A percentile compares a stretch with the other conserved stretches of the same genome.
phyloP scores from a whole-genome alignment of 2,113 vertebrate species.

The Cheirogaleus medius region DNA sequence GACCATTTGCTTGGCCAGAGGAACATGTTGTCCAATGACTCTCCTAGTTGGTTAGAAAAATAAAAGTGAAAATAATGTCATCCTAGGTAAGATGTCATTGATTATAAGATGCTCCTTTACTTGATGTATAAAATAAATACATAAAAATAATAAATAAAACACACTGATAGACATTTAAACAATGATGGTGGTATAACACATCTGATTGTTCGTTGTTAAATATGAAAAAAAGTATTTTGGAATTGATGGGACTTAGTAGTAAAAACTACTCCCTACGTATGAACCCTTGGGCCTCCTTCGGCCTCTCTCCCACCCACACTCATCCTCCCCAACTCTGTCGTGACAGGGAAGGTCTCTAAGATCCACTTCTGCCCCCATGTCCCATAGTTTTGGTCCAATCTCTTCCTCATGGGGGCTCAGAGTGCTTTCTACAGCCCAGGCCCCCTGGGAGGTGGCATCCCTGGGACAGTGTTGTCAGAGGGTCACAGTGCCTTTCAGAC shows the following conservation, averaged over 20 bases:
- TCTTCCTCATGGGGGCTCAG: too few species aligned
- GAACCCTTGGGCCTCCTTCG: neutral
- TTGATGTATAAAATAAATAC: too few species aligned
- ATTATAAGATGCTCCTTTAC: neutral
- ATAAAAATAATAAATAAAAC: too few species aligned
- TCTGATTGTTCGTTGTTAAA: neutral
- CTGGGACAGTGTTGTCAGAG: neutral
- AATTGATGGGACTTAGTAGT: neutral
- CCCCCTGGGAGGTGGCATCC: too few species aligned
- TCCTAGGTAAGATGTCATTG: neutral
- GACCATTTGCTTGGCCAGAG: neutral
- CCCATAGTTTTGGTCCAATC: too few species aligned
- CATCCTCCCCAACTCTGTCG: too few species aligned
- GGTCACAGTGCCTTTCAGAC: neutral
- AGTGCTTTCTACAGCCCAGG: neutral
- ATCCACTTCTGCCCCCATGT: too few species aligned
- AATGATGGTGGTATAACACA: rapidly evolving
- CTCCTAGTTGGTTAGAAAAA: neutral
- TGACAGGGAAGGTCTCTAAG: neutral
- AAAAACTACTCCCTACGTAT: neutral
- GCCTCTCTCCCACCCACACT: neutral
- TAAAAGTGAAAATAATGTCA: neutral
- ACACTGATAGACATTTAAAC: neutral
- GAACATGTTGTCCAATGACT: neutral
- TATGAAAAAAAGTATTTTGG: neutral